Evolutionary conservation across 2,888 invertebrate species (phyloP).

Genomic region (Clanis bilineata): DNA sequence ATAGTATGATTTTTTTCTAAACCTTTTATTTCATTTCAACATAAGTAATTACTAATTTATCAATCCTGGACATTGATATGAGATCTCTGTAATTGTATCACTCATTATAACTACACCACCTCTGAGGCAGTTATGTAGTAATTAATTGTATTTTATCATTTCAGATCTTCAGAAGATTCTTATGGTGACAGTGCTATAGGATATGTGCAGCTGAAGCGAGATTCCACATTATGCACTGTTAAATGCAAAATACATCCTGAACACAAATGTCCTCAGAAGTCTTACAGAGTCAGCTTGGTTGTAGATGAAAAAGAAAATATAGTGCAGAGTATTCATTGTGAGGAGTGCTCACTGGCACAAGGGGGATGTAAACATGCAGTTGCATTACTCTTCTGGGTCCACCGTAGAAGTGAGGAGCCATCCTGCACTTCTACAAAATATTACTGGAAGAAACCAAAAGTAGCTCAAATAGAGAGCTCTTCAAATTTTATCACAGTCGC

Average conservation of each 20-base stretch:
- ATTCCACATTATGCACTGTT: constrained; percentile 30
- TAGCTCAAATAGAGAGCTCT: too few species aligned
- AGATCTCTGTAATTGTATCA: background rate
- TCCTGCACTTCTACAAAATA: constrained; percentile 36
- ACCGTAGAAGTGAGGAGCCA: constrained; percentile 44
- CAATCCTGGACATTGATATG: background rate
- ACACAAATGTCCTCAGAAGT: constrained; percentile 37
- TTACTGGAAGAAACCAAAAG: constrained; percentile 42
- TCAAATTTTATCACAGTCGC: too few species aligned
- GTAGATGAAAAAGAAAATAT: constrained; percentile 33
- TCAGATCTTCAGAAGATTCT: constrained; percentile 24
- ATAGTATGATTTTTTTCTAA: too few species aligned
- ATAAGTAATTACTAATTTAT: too few species aligned
- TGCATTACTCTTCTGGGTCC: constrained; percentile 43
- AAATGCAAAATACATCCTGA: constrained; percentile 39
- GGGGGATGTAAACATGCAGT: constrained; percentile 45
- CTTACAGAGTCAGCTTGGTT: constrained; percentile 32
- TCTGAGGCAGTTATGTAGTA: background rate
- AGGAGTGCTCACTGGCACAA: constrained; percentile 36
- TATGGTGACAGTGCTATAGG: constrained; percentile 25
- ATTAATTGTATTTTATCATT: constrained; percentile 1
- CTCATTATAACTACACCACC: too few species aligned
- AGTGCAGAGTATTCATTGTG: constrained; percentile 26
- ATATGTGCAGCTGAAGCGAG: constrained; percentile 35
- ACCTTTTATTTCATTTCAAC: too few species aligned